Evolutionary conservation across 2,113 vertebrate genomes (phyloP).

Genomic region (Alligator mississippiensis): DNA sequence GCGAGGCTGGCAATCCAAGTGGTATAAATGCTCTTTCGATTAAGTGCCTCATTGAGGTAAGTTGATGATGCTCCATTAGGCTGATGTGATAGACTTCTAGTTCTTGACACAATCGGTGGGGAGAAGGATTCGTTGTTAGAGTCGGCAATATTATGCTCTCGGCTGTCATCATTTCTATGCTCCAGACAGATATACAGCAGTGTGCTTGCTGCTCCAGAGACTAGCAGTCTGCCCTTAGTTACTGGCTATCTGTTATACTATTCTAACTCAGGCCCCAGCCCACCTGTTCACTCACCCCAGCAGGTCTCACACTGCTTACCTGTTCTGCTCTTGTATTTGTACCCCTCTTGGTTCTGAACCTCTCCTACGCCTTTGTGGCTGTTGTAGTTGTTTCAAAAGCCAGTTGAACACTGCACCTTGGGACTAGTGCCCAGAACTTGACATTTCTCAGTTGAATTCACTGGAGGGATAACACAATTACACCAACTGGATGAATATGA

Average conservation of each 20-base stretch:
- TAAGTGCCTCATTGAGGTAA: slow-evolving; percentile 35
- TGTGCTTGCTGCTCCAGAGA: not conserved
- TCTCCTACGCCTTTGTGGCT: not conserved
- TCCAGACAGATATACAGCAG: accelerated
- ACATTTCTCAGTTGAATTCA: not conserved
- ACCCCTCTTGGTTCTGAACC: not conserved
- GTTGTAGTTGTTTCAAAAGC: not conserved
- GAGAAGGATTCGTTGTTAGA: not conserved
- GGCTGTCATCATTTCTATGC: not conserved
- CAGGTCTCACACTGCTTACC: not conserved
- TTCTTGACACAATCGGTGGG: not conserved
- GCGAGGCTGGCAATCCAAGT: not conserved
- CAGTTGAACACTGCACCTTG: not conserved
- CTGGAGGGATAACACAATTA: not conserved
- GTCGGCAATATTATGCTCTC: accelerated
- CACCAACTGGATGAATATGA: not conserved
- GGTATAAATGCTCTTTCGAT: slow-evolving; percentile 22
- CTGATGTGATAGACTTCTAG: slow-evolving; percentile 42
- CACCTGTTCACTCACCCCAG: not conserved
- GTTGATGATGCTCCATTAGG: slow-evolving; percentile 52
- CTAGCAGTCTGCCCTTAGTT: not conserved
- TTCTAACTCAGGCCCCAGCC: not conserved
- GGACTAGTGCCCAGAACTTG: not conserved
- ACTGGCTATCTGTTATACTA: not conserved
- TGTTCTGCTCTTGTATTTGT: not conserved